Conservation (phyloP, 2,113 vertebrate species). For the Natator depressus region DNA sequence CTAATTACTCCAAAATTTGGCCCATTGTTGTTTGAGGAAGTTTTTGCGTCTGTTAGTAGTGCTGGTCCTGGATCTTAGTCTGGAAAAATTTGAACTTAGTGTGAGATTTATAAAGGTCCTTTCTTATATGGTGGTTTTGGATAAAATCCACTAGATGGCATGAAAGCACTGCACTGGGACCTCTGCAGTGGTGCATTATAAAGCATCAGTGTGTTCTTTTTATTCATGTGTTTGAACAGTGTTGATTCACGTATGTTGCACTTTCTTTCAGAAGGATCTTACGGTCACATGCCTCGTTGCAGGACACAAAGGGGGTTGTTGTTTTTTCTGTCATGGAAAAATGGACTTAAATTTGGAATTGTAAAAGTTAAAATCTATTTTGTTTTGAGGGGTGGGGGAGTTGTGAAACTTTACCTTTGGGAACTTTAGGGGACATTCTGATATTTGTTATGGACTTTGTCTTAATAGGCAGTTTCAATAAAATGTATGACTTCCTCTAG, state of each 20-base stretch:
- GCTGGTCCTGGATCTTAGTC: neutral
- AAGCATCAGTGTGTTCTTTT: neutral
- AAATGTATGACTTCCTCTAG: constrained; percentile 6
- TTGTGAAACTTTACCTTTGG: constrained; percentile 56
- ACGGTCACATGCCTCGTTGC: constrained; percentile 8
- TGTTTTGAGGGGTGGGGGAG: constrained; percentile 21
- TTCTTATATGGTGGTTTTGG: neutral
- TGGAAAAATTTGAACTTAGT: neutral
- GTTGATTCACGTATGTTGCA: constrained; percentile 42
- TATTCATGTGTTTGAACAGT: constrained; percentile 15
- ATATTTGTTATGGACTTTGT: constrained; percentile 41
- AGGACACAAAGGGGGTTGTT: constrained; percentile 16
- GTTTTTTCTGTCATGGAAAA: constrained; percentile 26
- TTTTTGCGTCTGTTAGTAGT: neutral
- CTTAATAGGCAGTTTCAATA: constrained; percentile 15
- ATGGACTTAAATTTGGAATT: constrained; percentile 53
- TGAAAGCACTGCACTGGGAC: constrained; percentile 42
- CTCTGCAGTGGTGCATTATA: neutral
- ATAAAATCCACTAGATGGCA: constrained; percentile 76
- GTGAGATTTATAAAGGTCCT: neutral
- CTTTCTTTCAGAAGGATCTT: constrained; percentile 54
- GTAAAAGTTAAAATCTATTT: constrained; percentile 24
- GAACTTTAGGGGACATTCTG: constrained; percentile 23
- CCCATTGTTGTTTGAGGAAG: neutral
- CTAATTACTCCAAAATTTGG: neutral